phyloP scores from a whole-genome alignment of 2,888 invertebrate genomes.

The Thereva unica region DNA sequence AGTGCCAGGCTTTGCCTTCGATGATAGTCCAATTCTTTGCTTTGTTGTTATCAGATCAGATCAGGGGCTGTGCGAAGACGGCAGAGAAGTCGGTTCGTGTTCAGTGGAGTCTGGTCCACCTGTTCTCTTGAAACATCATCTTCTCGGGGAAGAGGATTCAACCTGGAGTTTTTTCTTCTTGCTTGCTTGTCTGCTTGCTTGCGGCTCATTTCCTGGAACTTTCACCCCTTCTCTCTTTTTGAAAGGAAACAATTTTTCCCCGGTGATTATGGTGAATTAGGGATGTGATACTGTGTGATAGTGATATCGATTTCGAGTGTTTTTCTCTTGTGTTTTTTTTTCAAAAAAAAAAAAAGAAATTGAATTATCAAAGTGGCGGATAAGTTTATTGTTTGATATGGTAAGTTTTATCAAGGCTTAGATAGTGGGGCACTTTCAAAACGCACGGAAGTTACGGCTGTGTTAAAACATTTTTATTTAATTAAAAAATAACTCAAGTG shows the following conservation, averaged over 20 bases:
- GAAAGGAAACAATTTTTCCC: not conserved
- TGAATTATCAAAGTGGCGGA: no score
- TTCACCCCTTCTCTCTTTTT: not conserved
- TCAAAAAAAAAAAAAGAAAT: no score
- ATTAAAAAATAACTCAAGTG: no score
- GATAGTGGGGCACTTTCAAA: no score
- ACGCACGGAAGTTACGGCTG: no score
- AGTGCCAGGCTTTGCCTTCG: not conserved
- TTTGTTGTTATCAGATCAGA: conserved; percentile 7
- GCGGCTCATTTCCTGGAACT: conserved; percentile 4
- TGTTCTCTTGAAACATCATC: not conserved
- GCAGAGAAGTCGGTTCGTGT: no score
- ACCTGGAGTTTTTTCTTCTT: not conserved
- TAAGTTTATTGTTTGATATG: no score
- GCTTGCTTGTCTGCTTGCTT: not conserved
- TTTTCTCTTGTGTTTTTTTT: no score
- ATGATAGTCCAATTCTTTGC: not conserved
- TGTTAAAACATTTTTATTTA: no score
- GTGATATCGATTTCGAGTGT: no score
- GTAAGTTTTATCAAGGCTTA: no score
- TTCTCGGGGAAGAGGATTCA: not conserved
- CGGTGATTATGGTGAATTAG: conserved; percentile 14
- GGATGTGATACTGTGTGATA: not conserved
- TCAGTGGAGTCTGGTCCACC: conserved; percentile 5
- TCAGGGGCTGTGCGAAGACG: no score